Evolutionary conservation across 2,888 invertebrate genomes (phyloP).

Genomic region (Pristionchus mayeri): DNA sequence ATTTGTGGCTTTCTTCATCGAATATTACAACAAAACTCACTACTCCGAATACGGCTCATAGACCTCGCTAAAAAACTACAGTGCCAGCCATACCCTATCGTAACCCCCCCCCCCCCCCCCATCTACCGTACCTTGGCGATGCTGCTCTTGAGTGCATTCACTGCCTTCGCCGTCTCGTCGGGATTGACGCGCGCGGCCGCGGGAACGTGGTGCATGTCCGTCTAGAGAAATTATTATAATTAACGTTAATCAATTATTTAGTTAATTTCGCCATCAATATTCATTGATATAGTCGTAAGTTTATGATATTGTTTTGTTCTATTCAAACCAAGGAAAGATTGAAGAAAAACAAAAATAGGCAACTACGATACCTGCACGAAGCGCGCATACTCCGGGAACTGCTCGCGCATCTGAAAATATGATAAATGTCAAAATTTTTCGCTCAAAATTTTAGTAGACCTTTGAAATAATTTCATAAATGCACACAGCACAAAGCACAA

Average conservation of each 20-base stretch:
- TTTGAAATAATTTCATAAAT: not conserved
- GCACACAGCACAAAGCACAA: too few species aligned
- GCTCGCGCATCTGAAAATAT: slow-evolving; percentile 21
- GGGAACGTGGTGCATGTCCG: slow-evolving; percentile 92
- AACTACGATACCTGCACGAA: slow-evolving; percentile 38
- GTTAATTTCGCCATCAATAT: not conserved
- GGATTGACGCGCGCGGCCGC: slow-evolving; percentile 83
- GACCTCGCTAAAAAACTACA: too few species aligned
- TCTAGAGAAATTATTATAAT: slow-evolving; percentile 77
- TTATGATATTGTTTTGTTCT: not conserved
- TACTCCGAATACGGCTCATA: too few species aligned
- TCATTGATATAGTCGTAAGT: not conserved
- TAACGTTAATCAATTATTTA: too few species aligned
- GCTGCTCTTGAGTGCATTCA: slow-evolving; percentile 63
- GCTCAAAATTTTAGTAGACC: not conserved
- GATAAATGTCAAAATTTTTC: not conserved
- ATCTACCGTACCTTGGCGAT: slow-evolving; percentile 58
- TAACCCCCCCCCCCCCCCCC: too few species aligned
- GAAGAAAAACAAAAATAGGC: not conserved
- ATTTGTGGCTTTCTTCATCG: too few species aligned
- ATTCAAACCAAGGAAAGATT: not conserved
- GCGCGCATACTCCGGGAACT: not conserved
- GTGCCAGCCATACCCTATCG: too few species aligned
- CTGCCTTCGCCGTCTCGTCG: slow-evolving; percentile 78
- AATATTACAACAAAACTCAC: too few species aligned